Percentiles rank a stretch among this genome's conserved stretches.
Conservation (phyloP, 2,888 invertebrate species). For the Cataglyphis albicans region DNA sequence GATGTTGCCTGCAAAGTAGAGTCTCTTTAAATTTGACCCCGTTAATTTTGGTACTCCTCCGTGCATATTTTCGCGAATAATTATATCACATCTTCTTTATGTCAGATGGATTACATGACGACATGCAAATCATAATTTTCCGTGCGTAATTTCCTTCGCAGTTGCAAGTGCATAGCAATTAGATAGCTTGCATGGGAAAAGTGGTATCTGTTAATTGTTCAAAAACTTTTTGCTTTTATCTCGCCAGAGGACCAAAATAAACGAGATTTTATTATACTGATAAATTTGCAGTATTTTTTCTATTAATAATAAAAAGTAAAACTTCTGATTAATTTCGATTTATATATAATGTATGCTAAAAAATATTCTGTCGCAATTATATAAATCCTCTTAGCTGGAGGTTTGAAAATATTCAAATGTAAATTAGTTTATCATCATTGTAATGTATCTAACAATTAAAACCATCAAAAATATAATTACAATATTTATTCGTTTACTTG, state of each 20-base stretch:
- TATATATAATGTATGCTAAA: constrained; percentile 45
- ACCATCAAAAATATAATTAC: constrained; percentile 57
- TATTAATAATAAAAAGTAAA: constrained; percentile 24
- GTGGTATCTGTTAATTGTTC: neutral
- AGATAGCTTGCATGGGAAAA: neutral
- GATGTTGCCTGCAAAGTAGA: constrained; percentile 45
- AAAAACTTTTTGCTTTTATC: neutral
- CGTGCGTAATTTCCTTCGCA: neutral
- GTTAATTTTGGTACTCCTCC: neutral
- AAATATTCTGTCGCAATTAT: constrained; percentile 43
- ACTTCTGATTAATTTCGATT: constrained; percentile 27
- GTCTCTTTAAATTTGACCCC: neutral
- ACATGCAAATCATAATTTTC: neutral
- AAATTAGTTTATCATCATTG: constrained; percentile 39
- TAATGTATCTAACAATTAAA: constrained; percentile 57
- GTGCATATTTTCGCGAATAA: neutral
- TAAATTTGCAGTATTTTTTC: neutral
- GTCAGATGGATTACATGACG: neutral
- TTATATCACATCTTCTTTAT: neutral
- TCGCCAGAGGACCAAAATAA: neutral
- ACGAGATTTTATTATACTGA: constrained; percentile 17
- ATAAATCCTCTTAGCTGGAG: constrained; percentile 35
- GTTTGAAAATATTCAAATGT: constrained; percentile 18
- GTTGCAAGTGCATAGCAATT: neutral
- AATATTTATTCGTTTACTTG: constrained; percentile 65